Evolutionary conservation across 1,140 invertebrate genomes (phyloP).

Genomic region (Hetaerina americana): DNA sequence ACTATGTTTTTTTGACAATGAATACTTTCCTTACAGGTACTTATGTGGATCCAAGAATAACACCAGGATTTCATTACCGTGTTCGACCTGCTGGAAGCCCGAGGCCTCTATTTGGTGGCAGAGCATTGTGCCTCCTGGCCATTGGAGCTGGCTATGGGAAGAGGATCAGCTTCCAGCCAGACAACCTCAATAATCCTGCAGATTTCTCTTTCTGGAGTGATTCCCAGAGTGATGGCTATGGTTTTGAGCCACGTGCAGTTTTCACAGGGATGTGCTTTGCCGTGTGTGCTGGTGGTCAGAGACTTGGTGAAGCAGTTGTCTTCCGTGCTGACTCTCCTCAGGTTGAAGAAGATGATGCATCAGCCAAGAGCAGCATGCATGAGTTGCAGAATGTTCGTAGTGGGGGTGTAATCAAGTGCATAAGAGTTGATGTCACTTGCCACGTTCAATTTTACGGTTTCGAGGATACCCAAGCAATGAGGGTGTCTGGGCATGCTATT

Average conservation of each 20-base stretch:
- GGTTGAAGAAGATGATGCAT: constrained; percentile 42
- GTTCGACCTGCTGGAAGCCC: constrained; percentile 48
- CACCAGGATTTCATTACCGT: constrained; percentile 57
- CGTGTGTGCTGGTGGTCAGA: constrained; percentile 40
- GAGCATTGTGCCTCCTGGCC: constrained; percentile 44
- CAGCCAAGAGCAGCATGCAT: constrained; percentile 11
- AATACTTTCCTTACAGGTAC: constrained; percentile 44
- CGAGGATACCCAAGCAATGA: constrained; percentile 42
- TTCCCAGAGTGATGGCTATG: constrained; percentile 54
- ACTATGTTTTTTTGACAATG: too few relatives aligned
- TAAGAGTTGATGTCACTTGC: constrained; percentile 50
- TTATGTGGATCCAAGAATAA: constrained; percentile 55
- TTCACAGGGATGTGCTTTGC: constrained; percentile 47
- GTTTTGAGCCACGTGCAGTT: constrained; percentile 51
- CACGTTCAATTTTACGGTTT: constrained; percentile 41
- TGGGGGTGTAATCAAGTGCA: constrained; percentile 42
- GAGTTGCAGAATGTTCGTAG: constrained; percentile 23
- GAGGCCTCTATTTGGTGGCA: constrained; percentile 46
- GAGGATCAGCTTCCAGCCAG: constrained; percentile 54
- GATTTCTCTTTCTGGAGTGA: constrained; percentile 67
- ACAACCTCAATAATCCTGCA: constrained; percentile 43
- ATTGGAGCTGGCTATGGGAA: constrained; percentile 66
- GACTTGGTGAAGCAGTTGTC: constrained; percentile 44
- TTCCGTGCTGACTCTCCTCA: constrained; percentile 48
- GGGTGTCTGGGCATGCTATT: constrained; percentile 48